Percentiles rank a stretch among this genome's conserved stretches.
Evolutionary conservation across 2,888 invertebrate genomes (phyloP).

Genomic region (Phlogophora meticulosa): DNA sequence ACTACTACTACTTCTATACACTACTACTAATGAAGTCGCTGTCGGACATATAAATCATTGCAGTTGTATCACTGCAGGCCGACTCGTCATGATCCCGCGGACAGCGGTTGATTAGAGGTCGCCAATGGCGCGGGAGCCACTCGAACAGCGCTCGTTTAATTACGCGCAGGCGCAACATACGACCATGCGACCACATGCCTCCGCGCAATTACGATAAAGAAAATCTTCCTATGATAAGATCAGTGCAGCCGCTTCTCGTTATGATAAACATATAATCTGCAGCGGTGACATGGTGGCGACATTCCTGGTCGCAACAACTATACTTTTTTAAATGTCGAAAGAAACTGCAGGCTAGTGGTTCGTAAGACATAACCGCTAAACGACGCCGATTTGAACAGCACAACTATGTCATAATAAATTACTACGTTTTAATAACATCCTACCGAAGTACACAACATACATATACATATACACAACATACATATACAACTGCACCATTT

Average conservation of each 20-base stretch:
- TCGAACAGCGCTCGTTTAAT: slow-evolving; percentile 33
- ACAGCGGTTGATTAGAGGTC: slow-evolving; percentile 27
- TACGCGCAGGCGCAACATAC: slow-evolving; percentile 16
- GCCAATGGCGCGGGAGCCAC: slow-evolving; percentile 9
- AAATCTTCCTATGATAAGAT: slow-evolving; percentile 49
- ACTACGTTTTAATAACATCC: slow-evolving; percentile 37
- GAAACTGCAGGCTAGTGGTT: not conserved
- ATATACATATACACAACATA: too few species aligned
- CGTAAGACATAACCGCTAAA: slow-evolving; percentile 16
- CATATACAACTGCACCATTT: slow-evolving; percentile 21
- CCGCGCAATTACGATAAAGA: slow-evolving; percentile 37
- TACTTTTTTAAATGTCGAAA: slow-evolving; percentile 31
- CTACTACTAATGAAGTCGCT: slow-evolving; percentile 24
- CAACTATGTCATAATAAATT: slow-evolving; percentile 9
- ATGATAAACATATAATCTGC: slow-evolving; percentile 43
- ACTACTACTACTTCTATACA: too few species aligned
- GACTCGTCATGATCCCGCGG: slow-evolving; percentile 12
- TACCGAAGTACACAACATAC: not conserved
- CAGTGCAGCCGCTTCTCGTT: slow-evolving; percentile 41
- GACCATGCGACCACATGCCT: slow-evolving; percentile 18
- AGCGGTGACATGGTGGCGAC: slow-evolving; percentile 23
- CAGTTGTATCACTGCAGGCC: slow-evolving; percentile 9
- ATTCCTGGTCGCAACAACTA: slow-evolving; percentile 25
- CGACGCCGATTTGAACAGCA: slow-evolving; percentile 10
- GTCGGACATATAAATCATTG: slow-evolving; percentile 35